Evolutionary conservation across 37 sponge, comb jelly and placozoan genomes (phyloP).

Genomic region (Dysidea cf. avara): DNA sequence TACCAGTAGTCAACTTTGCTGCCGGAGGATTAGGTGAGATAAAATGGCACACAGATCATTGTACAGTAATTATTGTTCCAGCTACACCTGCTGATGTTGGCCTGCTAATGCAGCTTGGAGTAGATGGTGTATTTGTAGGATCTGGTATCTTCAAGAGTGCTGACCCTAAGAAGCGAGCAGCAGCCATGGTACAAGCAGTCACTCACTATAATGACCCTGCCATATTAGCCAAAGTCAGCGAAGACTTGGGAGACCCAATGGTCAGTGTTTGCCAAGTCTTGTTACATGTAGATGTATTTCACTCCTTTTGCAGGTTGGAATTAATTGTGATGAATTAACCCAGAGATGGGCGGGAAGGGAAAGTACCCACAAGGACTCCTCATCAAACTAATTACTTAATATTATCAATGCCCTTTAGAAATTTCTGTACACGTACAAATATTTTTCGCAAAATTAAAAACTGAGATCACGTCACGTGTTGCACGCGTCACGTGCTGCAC

Average conservation of each 20-base stretch:
- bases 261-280: too few species aligned
- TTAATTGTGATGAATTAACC: constrained; percentile 65
- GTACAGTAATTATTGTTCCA: not conserved
- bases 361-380: too few species aligned
- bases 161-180: constrained; percentile 71
- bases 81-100: constrained; percentile 84
- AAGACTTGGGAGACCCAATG: constrained; percentile 74
- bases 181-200: constrained; percentile 81
- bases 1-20: constrained; percentile 87
- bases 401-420: too few species aligned
- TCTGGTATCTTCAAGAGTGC: too few species aligned
- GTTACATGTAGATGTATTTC: too few species aligned
- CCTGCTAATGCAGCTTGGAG: constrained; percentile 76
- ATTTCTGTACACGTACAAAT: too few species aligned
- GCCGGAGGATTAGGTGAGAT: constrained; percentile 70
- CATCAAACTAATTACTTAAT: too few species aligned
- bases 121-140: too few species aligned
- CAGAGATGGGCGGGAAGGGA: constrained; percentile 66
- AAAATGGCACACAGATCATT: not conserved
- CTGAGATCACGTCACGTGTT: too few species aligned
- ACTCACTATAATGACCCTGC: constrained; percentile 79
- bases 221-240: constrained; percentile 75
- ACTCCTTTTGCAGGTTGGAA: constrained; percentile 62
- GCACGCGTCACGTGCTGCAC: too few species aligned
- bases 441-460: too few species aligned